Percentiles rank a stretch among this genome's conserved stretches.
Conservation (phyloP, 1,140 invertebrate species). For the Caenorhabditis elegans region DNA sequence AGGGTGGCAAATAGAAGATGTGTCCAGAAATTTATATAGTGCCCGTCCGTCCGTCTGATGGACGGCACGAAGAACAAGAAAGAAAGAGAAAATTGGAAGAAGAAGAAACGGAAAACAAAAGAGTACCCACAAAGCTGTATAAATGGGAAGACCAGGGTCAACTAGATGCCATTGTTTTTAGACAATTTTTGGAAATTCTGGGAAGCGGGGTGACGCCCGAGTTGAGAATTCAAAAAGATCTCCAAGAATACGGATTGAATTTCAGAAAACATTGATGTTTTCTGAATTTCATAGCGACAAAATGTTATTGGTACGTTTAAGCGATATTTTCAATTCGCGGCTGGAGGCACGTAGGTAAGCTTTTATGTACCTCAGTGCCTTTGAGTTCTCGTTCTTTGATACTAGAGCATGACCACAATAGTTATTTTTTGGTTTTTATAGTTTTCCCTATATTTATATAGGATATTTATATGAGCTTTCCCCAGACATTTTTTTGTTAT, state of each 20-base stretch:
- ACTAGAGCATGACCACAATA: no score
- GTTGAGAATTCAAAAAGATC: background rate
- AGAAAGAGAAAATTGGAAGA: background rate
- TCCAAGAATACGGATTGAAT: background rate
- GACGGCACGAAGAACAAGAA: background rate
- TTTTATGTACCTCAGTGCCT: no score
- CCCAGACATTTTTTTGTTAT: no score
- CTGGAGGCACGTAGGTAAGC: no score
- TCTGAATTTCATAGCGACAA: no score
- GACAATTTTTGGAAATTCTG: background rate
- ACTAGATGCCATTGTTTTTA: background rate
- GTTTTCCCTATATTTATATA: no score
- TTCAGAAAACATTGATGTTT: no score
- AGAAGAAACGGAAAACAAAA: background rate
- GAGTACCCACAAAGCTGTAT: slow-evolving; percentile 15
- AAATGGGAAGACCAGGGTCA: background rate
- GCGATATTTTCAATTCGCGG: no score
- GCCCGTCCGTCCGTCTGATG: slow-evolving; percentile 9
- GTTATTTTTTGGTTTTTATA: no score
- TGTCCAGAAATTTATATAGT: slow-evolving; percentile 24
- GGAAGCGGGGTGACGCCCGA: background rate
- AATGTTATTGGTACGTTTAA: no score
- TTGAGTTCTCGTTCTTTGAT: no score
- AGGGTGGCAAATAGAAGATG: background rate
- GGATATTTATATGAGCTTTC: no score